Percentiles rank a stretch among this genome's conserved stretches.
phyloP scores from a whole-genome alignment of 2,797 vertebrate genomes.

The Malacoraja senta region DNA sequence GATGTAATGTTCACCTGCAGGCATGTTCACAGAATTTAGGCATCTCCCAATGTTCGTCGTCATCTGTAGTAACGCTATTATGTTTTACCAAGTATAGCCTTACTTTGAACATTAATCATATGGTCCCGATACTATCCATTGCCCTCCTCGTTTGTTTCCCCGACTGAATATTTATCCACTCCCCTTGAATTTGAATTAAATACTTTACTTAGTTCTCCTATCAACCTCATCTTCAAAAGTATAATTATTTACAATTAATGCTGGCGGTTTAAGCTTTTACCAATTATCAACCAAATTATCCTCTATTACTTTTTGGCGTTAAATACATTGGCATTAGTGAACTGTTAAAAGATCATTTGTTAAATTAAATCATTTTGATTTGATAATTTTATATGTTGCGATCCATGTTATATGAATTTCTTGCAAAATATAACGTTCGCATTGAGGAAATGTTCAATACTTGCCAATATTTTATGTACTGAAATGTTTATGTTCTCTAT shows the following conservation, averaged over 20 bases:
- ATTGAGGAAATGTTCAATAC: not conserved
- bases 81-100: not conserved
- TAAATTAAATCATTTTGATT: not conserved
- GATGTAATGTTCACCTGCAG: not conserved
- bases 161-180: not conserved
- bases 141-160: not conserved
- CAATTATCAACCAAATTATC: not conserved
- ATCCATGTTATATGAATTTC: not conserved
- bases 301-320: not conserved
- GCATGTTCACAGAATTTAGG: not conserved
- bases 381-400: constrained; percentile 40
- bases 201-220: not conserved
- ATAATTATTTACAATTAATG: not conserved
- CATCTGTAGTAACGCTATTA: not conserved
- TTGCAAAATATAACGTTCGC: not conserved
- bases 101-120: not conserved
- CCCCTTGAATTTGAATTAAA: not conserved
- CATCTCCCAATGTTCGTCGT: not conserved
- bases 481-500: constrained; percentile 40
- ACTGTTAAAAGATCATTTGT: not conserved
- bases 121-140: not conserved
- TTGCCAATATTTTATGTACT: not conserved
- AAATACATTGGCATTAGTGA: not conserved
- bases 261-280: not conserved
- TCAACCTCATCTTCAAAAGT: not conserved